phyloP scores from a whole-genome alignment of 1,140 invertebrate species.

The Ditylenchus dipsaci region DNA sequence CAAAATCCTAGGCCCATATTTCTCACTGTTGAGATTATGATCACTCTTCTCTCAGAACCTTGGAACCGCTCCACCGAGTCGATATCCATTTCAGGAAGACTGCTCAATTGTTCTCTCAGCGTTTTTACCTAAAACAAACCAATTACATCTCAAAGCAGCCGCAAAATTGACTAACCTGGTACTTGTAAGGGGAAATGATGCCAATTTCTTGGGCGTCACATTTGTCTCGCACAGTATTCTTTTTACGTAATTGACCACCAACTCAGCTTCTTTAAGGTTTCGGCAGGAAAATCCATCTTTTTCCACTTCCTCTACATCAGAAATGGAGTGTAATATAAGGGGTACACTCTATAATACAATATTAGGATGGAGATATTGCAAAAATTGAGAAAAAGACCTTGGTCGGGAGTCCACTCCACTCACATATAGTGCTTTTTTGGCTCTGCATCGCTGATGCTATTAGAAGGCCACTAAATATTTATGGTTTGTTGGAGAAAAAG shows the following conservation, averaged over 20 bases:
- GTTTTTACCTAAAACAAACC: constrained; percentile 5
- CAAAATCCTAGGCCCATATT: constrained; percentile 24
- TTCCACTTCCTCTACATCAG: constrained; percentile 17
- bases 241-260: constrained; percentile 61
- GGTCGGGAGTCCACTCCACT: constrained; percentile 17
- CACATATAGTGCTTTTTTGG: constrained; percentile 16
- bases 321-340: constrained; percentile 35
- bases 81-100: constrained; percentile 16
- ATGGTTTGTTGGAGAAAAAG: too few relatives aligned
- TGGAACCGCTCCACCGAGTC: constrained; percentile 36
- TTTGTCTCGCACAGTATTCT: constrained; percentile 64
- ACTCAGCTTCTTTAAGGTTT: constrained; percentile 76
- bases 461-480: not conserved
- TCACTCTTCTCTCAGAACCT: constrained; percentile 35
- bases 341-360: constrained; percentile 34
- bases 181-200: constrained; percentile 84
- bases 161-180: constrained; percentile 64
- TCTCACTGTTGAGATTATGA: constrained; percentile 27
- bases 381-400: not conserved
- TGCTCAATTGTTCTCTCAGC: not conserved
- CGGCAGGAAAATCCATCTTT: constrained; percentile 72
- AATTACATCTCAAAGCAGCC: not conserved
- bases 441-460: constrained; percentile 1
- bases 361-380: not conserved
- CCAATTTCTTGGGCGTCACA: constrained; percentile 72